Evolutionary conservation across 1,140 invertebrate species (phyloP).

Genomic region (Thaumatotibia leucotreta): DNA sequence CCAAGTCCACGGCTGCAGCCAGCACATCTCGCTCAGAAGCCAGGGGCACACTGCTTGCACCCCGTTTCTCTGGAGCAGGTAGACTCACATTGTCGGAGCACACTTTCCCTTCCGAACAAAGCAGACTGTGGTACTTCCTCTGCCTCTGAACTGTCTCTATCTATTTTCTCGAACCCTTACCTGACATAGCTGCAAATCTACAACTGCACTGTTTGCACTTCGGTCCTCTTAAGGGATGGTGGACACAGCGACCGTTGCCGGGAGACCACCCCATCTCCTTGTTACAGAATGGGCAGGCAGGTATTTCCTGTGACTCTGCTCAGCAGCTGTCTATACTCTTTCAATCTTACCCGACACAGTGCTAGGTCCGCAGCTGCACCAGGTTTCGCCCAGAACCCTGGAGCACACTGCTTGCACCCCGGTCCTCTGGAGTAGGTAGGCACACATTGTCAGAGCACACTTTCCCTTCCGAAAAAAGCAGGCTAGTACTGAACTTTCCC

Average conservation of each 20-base stretch:
- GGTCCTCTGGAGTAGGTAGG: conserved; percentile 86
- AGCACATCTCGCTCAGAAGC: conserved; percentile 82
- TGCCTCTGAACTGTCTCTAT: no score
- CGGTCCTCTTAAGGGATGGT: no score
- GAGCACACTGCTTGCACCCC: conserved; percentile 85
- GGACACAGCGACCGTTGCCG: no score
- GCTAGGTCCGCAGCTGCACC: conserved; percentile 49
- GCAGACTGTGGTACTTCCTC: no score
- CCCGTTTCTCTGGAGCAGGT: conserved; percentile 85
- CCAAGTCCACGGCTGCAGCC: conserved; percentile 81
- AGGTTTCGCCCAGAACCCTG: conserved; percentile 84
- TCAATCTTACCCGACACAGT: conserved; percentile 46
- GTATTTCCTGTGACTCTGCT: no score
- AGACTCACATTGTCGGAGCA: conserved; percentile 91
- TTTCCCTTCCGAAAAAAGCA: conserved; percentile 87
- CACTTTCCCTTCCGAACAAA: conserved; percentile 88
- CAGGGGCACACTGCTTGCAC: conserved; percentile 86
- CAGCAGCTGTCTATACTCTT: no score
- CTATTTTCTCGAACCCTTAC: no score
- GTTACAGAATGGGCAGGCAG: no score
- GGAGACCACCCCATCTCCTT: no score
- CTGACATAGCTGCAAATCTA: no score
- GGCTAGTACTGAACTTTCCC: no score
- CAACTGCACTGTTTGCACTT: no score
- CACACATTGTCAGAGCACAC: conserved; percentile 92